These are phyloP conservation scores for Rhopalosiphum padi DNA, from an alignment of 1,140 invertebrate genomes.

Conservation along the genomic window DNA sequence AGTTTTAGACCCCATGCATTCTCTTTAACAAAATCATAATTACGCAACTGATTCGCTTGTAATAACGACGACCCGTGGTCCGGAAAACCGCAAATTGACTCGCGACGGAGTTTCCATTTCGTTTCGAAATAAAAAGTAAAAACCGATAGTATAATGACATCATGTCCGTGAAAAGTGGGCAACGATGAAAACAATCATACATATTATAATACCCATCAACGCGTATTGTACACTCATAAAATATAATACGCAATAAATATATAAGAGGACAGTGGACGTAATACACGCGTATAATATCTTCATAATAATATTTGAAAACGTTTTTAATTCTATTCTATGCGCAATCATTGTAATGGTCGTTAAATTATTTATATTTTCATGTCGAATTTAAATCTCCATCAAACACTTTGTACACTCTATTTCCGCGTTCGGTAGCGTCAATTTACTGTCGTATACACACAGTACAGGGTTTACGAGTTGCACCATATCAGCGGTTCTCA, in stretches of 20 bases:
- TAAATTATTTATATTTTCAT: too few species aligned
- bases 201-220: background rate
- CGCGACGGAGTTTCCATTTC: background rate
- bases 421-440: too few species aligned
- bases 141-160: background rate
- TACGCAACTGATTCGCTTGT: background rate
- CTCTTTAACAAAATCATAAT: background rate
- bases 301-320: too few species aligned
- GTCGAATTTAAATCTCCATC: too few species aligned
- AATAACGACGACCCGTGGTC: background rate
- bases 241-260: too few species aligned
- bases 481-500: too few species aligned
- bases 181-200: background rate
- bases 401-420: too few species aligned
- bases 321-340: too few species aligned
- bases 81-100: background rate
- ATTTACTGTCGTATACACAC: too few species aligned
- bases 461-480: too few species aligned
- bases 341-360: too few species aligned
- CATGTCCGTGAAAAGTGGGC: background rate
- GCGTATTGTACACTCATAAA: too few species aligned
- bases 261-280: background rate
- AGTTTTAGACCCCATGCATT: background rate
- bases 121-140: background rate
- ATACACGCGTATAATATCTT: background rate